Percentiles rank a stretch among this genome's conserved stretches.
These are phyloP conservation scores for Adrianichthys oophorus DNA, from an alignment of 2,797 vertebrate species.

Conservation along the genomic window DNA sequence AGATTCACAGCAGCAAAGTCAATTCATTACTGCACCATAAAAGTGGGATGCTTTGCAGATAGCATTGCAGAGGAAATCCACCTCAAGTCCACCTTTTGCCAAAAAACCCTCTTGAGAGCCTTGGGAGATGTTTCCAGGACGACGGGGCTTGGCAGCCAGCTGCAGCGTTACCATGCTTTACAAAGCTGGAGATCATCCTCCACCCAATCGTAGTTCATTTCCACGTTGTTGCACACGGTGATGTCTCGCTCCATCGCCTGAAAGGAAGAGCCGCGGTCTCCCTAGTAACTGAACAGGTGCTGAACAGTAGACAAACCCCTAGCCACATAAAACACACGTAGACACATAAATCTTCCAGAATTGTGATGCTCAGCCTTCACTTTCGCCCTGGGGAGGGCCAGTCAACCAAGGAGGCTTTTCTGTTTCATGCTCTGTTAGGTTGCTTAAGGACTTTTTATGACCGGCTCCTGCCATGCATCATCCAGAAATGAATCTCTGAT, in stretches of 20 bases:
- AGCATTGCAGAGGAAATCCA: neutral
- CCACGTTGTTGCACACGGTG: constrained; percentile 55
- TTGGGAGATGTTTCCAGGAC: constrained; percentile 33
- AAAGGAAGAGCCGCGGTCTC: constrained; percentile 37
- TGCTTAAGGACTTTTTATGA: constrained; percentile 48
- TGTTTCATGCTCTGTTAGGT: constrained; percentile 76
- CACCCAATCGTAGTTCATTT: constrained; percentile 48
- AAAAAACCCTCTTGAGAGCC: constrained; percentile 11
- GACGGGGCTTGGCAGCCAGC: constrained; percentile 41
- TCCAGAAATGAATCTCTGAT: constrained; percentile 37
- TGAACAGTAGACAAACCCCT: constrained; percentile 34
- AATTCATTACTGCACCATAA: no score
- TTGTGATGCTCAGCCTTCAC: constrained; percentile 56
- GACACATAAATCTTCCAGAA: constrained; percentile 9
- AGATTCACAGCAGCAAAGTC: no score
- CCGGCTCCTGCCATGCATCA: constrained; percentile 56
- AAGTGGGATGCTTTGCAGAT: no score
- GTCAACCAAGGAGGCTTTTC: constrained; percentile 52
- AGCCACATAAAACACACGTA: constrained; percentile 3
- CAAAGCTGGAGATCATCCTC: constrained; percentile 33
- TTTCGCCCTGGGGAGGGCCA: constrained; percentile 57
- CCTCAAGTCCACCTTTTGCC: neutral
- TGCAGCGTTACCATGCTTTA: constrained; percentile 22
- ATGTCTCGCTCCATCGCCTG: constrained; percentile 53
- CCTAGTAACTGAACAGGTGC: constrained; percentile 63